These are phyloP conservation scores for Phengaris alcon DNA, from an alignment of 2,888 invertebrate species.

Conservation along the genomic window DNA sequence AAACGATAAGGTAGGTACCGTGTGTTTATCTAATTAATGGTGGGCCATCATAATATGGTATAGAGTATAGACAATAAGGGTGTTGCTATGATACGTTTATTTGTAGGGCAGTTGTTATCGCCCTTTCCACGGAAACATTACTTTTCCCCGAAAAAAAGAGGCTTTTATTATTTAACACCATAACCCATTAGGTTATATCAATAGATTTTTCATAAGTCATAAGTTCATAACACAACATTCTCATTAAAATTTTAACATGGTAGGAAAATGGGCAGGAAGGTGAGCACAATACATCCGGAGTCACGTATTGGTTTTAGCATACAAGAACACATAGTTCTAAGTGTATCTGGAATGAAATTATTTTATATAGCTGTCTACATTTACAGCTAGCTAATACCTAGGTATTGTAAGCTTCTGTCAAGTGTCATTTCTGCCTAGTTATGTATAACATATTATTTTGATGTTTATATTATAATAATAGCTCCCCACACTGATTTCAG, in stretches of 20 bases:
- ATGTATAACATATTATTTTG: no score
- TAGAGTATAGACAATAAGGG: constrained; percentile 15
- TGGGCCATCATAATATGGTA: background rate
- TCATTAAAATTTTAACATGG: constrained; percentile 3
- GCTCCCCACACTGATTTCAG: no score
- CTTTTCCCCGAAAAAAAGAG: background rate
- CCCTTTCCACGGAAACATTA: background rate
- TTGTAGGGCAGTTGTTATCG: background rate
- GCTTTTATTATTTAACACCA: background rate
- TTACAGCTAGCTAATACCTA: no score
- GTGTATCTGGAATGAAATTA: constrained; percentile 1
- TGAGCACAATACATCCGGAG: constrained; percentile 35
- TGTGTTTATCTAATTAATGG: background rate
- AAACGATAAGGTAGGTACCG: background rate
- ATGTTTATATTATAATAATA: no score
- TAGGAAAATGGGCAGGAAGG: constrained; percentile 20
- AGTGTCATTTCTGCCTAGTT: no score
- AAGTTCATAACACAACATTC: background rate
- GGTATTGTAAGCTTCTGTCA: no score
- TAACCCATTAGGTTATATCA: background rate
- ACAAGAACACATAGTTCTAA: constrained; percentile 34
- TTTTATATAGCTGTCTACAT: background rate
- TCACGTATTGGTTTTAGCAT: constrained; percentile 36
- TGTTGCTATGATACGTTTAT: constrained; percentile 23
- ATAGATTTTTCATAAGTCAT: background rate